Percentiles rank a stretch among this genome's conserved stretches.
Conservation (phyloP, 2,888 invertebrate genomes). For the Apodemia mormo region DNA sequence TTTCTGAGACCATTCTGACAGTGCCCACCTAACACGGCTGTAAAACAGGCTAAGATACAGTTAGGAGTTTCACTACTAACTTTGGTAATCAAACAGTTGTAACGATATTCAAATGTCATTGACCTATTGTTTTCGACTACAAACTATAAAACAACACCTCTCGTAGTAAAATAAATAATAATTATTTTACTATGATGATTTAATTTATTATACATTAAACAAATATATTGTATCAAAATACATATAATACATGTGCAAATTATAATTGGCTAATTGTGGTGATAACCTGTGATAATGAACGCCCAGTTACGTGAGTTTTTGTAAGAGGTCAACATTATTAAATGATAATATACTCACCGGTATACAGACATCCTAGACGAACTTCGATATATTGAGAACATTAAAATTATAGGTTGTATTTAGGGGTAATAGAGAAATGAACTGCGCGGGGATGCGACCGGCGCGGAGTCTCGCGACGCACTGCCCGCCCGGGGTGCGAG, state of each 20-base stretch:
- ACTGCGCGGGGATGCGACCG: conserved; percentile 37
- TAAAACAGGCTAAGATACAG: too few species aligned
- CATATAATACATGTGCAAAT: too few species aligned
- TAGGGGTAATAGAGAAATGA: conserved; percentile 15
- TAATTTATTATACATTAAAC: too few species aligned
- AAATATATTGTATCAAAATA: too few species aligned
- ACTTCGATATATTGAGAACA: background rate
- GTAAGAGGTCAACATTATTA: too few species aligned
- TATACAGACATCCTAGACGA: background rate
- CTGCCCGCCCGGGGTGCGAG: conserved; percentile 37
- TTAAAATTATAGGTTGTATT: conserved; percentile 21
- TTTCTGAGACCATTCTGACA: too few species aligned
- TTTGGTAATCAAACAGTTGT: background rate
- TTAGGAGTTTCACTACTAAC: background rate
- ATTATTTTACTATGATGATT: too few species aligned
- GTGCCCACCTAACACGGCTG: too few species aligned
- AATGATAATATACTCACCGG: background rate
- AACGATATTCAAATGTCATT: background rate
- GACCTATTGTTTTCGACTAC: background rate
- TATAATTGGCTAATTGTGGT: too few species aligned
- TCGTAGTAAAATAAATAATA: too few species aligned
- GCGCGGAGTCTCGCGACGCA: conserved; percentile 48
- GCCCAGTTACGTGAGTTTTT: too few species aligned
- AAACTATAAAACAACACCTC: background rate
- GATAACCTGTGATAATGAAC: too few species aligned